These are phyloP conservation scores for Drosophila phalerata DNA, from an alignment of 2,888 invertebrate species.

Conservation along the genomic window DNA sequence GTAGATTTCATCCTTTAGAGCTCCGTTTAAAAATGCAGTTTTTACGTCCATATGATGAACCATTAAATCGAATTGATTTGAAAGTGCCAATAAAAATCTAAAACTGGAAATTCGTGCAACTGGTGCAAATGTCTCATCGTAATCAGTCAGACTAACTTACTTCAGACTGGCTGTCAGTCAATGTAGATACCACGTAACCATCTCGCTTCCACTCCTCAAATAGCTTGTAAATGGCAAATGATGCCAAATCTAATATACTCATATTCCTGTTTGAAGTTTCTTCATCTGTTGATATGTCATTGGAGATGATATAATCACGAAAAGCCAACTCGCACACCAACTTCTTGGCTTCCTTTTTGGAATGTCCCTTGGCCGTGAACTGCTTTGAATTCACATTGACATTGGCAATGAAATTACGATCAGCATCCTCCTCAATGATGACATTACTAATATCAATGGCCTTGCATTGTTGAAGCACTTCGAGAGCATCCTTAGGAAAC, in stretches of 20 bases:
- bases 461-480: background rate
- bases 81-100: slow-evolving; percentile 19
- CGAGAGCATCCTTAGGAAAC: background rate
- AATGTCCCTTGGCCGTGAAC: background rate
- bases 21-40: slow-evolving; percentile 27
- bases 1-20: slow-evolving; percentile 31
- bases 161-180: too few relatives aligned
- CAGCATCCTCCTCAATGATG: background rate
- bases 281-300: background rate
- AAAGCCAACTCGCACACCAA: background rate
- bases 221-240: slow-evolving; percentile 1
- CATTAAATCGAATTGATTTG: slow-evolving; percentile 23
- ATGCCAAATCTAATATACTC: slow-evolving; percentile 1
- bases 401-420: background rate
- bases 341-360: background rate
- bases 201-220: background rate
- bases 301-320: background rate
- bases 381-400: background rate
- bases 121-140: slow-evolving; percentile 31
- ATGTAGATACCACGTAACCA: background rate
- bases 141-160: slow-evolving; percentile 19
- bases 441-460: background rate
- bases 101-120: slow-evolving; percentile 29
- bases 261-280: too few relatives aligned
- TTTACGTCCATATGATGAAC: slow-evolving; percentile 37